A percentile compares a stretch with the other conserved stretches of the same genome.
phyloP scores from a whole-genome alignment of 2,113 vertebrate genomes.

The Pseudorasbora parva region DNA sequence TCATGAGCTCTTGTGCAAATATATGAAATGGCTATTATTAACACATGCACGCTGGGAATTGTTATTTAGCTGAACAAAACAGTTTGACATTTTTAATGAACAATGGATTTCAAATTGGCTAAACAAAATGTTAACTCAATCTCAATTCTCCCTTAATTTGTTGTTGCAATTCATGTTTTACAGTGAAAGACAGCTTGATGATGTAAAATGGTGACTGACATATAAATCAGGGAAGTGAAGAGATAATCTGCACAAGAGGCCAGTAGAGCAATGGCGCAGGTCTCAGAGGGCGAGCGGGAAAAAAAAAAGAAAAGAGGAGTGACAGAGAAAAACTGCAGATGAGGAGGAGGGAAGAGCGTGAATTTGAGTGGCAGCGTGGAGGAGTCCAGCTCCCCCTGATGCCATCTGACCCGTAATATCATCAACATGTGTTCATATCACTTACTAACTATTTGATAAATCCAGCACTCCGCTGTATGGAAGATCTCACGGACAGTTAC shows the following conservation, averaged over 20 bases:
- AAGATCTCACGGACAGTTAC: background rate
- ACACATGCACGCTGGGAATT: too few species aligned
- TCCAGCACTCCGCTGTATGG: background rate
- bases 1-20: background rate
- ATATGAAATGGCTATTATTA: too few species aligned
- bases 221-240: background rate
- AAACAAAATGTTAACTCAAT: too few species aligned
- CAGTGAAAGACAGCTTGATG: background rate
- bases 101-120: too few species aligned
- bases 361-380: background rate
- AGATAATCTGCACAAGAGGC: constrained; percentile 7
- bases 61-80: too few species aligned
- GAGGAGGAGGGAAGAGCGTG: constrained; percentile 11
- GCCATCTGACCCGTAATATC: constrained; percentile 8
- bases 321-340: constrained; percentile 17
- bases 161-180: background rate
- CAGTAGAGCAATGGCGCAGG: background rate
- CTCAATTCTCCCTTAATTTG: too few species aligned
- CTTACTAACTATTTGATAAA: background rate
- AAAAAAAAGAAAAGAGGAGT: background rate
- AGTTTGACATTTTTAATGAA: too few species aligned
- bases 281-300: background rate
- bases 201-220: constrained; percentile 21
- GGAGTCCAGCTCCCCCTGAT: constrained; percentile 16
- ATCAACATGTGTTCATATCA: constrained; percentile 14